Conservation (phyloP, 1,140 invertebrate species). For the Nylanderia fulva region DNA sequence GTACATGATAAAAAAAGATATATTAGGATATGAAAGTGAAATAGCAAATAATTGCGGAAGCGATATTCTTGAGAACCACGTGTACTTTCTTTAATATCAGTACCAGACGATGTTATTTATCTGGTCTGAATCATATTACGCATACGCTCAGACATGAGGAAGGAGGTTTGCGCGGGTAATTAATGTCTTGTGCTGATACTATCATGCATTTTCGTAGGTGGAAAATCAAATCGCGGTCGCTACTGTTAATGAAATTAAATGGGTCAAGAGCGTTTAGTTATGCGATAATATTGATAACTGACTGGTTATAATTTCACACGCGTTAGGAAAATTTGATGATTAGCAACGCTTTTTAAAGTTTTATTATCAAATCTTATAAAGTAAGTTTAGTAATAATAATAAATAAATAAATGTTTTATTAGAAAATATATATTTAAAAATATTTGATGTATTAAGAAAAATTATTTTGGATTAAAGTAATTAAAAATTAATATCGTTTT, state of each 20-base stretch:
- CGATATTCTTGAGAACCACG: background rate
- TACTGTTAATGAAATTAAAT: constrained; percentile 59
- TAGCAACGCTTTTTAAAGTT: background rate
- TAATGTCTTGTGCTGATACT: background rate
- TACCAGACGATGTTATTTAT: background rate
- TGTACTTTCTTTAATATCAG: background rate
- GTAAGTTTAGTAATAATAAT: background rate
- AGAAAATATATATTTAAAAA: background rate
- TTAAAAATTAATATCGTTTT: background rate
- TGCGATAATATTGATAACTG: constrained; percentile 28
- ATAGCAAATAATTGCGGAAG: background rate
- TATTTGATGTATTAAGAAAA: background rate
- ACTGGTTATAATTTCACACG: constrained; percentile 19
- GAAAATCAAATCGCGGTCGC: constrained; percentile 40
- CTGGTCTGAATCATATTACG: background rate
- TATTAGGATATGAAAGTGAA: background rate
- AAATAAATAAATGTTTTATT: background rate
- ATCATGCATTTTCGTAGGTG: background rate
- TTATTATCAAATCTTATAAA: too few species aligned
- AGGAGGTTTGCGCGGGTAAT: background rate
- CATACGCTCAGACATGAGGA: background rate
- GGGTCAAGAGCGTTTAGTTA: constrained; percentile 66
- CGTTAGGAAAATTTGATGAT: background rate
- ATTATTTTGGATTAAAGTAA: background rate
- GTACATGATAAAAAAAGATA: background rate